These are phyloP conservation scores for Sporophila hypoxantha DNA, from an alignment of 2,113 vertebrate species.

Conservation along the genomic window DNA sequence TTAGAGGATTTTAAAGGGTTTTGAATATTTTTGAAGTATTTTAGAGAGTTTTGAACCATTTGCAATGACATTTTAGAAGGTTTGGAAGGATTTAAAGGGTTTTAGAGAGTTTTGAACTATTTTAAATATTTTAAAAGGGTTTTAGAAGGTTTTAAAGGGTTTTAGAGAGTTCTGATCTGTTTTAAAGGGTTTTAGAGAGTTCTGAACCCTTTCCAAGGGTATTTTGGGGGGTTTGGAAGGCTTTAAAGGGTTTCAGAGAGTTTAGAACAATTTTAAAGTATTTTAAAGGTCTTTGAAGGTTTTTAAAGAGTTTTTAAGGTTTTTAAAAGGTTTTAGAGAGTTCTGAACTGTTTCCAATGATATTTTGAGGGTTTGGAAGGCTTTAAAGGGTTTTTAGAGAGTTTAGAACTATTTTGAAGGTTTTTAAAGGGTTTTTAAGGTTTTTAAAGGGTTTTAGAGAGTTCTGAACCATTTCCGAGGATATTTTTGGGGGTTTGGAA, in stretches of 20 bases:
- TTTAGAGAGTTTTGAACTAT: neutral
- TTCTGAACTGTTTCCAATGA: accelerated
- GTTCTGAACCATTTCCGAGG: neutral
- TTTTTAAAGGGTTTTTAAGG: accelerated
- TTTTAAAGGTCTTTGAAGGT: neutral
- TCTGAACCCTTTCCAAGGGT: too few relatives aligned
- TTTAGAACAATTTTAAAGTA: neutral
- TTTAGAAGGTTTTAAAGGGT: neutral
- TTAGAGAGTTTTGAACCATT: neutral
- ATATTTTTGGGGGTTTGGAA: neutral
- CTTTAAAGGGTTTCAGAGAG: too few relatives aligned
- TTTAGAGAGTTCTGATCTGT: accelerated
- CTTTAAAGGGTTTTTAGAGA: neutral
- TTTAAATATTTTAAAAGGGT: too few relatives aligned
- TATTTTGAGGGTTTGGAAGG: neutral
- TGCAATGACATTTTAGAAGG: too few relatives aligned
- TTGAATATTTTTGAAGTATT: neutral
- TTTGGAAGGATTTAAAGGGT: neutral
- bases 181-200: too few relatives aligned
- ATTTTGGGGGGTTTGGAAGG: too few relatives aligned
- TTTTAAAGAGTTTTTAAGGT: neutral
- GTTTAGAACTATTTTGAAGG: neutral
- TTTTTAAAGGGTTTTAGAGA: neutral
- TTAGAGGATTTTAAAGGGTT: too few relatives aligned
- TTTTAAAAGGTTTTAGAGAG: too few relatives aligned